Evolutionary conservation across 2,797 vertebrate species (phyloP), one percentile per base, ranked within the genome.

Genomic region (Microctenopoma steveboyesi): DNA sequence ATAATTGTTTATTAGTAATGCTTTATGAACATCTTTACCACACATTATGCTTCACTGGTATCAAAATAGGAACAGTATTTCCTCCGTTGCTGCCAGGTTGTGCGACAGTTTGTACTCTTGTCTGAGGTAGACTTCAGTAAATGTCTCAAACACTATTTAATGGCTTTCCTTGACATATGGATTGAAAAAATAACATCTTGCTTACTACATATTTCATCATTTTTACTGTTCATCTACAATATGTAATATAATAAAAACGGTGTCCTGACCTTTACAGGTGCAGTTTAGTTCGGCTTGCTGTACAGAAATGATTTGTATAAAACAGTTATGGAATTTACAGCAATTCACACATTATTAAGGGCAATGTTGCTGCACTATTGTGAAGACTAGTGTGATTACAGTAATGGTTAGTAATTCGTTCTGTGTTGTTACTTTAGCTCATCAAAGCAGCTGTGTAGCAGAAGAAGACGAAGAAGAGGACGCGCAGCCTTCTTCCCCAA

Each of bases 401-500:
- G 16, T n/a, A 4, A 48, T 25, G 46, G 12, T 11, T 22, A 22
- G 46, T 48, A 48, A 22, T 54, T 37, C 51, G 16, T 25, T 1
- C 9, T 35, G 30, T 63, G 6, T 48, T 56, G 43, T 53, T 63
- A 28, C 25, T 85, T 54, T 18, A 95, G 95, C 95, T 92, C 95
- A 95, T 82, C 94, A 94, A 82, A 95, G 92, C 79, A 89, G 88
- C 65, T 89, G 84, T 67, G 94, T 93, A 83, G 91, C 92, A 77
- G 83, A 89, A 50, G 22, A 22, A 22, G 22, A 22, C 22, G 22
- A 22, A 22, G 94, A 94, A 73, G 96, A 97, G 61, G 96, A 97
- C 72, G 85, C 79, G 22, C 94, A 94, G 51, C 92, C 95, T 42
- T 96, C 96, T 39, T 95, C 95, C 16, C 94, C 95, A 0, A 92